Percentiles rank a stretch among this genome's conserved stretches.
Evolutionary conservation across 2,113 vertebrate genomes (phyloP).

Genomic region (Bombycilla garrulus): DNA sequence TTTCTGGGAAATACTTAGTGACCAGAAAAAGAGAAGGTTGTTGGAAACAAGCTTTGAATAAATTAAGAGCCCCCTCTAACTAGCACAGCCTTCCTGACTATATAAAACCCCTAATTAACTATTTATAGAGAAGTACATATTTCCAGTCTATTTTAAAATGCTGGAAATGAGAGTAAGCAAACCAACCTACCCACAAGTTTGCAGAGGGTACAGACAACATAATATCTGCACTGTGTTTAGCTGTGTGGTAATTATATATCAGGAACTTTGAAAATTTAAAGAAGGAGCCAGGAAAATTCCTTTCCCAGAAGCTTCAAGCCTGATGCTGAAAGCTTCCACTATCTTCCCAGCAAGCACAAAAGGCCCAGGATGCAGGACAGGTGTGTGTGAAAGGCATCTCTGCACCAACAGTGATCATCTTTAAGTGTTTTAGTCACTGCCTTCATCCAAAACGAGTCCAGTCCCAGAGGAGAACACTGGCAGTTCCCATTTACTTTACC

Average conservation of each 20-base stretch:
- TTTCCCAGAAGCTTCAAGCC: background rate
- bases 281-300: slow-evolving; percentile 7
- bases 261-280: background rate
- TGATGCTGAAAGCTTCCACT: background rate
- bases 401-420: background rate
- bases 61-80: background rate
- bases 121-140: slow-evolving; percentile 37
- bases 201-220: background rate
- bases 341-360: background rate
- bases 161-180: slow-evolving; percentile 27
- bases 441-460: background rate
- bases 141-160: slow-evolving; percentile 46
- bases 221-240: background rate
- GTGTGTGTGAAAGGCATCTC: background rate
- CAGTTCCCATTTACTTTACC: background rate
- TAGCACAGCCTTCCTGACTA: background rate
- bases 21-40: slow-evolving; percentile 12
- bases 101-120: slow-evolving; percentile 14
- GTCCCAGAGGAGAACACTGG: background rate
- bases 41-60: slow-evolving; percentile 31
- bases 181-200: slow-evolving; percentile 29
- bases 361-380: background rate
- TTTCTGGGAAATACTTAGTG: slow-evolving; percentile 23
- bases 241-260: background rate
- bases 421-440: background rate